Evolutionary conservation across 2,113 vertebrate genomes (phyloP), one percentile per base, ranked within the genome.

Genomic region (Channa argus): DNA sequence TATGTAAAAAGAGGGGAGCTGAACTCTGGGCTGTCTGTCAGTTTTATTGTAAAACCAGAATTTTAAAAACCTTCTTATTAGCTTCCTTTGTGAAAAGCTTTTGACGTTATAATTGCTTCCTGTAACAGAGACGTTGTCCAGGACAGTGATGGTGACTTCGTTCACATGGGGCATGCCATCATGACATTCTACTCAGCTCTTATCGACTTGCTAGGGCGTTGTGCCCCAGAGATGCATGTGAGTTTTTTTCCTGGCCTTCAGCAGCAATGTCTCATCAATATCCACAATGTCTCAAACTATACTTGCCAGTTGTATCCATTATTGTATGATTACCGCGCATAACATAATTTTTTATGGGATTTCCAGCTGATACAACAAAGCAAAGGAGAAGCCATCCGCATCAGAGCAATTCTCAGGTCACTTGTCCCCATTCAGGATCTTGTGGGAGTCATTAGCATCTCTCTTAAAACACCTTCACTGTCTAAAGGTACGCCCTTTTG

Each of bases 141-240:
- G 33, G 95, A 96, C 58, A 92, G 92, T 43, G 93, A 96, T 11
- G 96, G 98, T 80, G 91, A 98, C 80, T 93, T 95, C 52, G 95
- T 98, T 88, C 97, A 99, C 72, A 96, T 97, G 96, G 97, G 97
- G 52, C 97, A 99, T 4, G 97, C 97, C 53, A 96, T 99, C 82
- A 97, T 99, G 97, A 98, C 96, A 49, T 99, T 99, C 83, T 99
- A 99, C 73, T 94, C 97, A 2, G 97, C 97, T 54, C 92, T 99
- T 53, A 98, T 99, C 51, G 97, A 99, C 91, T 94, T 99, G 41
- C 86, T 99, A 14, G 97, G 96, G 15, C 96, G 97, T 9, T 99
- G 97, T 76, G 97, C 97, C 46, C 97, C 97, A n/a, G 97, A 99
- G 92, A 98, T 96, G 94, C 97, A 99, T 2, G 97, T 98, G 89